These are phyloP conservation scores for Noctilio leporinus DNA, from an alignment of 2,113 vertebrate genomes.

Conservation along the genomic window DNA sequence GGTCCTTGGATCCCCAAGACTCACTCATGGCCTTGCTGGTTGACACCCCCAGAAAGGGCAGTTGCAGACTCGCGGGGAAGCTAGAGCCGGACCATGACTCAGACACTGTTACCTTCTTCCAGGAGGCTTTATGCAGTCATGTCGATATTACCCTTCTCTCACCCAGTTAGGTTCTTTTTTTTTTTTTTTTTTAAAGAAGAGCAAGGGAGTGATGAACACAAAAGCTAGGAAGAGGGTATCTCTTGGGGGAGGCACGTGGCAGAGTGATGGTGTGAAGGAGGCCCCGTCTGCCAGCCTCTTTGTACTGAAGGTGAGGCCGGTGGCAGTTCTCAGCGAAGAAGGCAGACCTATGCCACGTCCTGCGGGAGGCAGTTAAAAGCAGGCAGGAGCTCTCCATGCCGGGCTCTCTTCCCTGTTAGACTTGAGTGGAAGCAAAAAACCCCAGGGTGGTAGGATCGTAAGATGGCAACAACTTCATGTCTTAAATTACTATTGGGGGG, in stretches of 20 bases:
- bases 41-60: not conserved
- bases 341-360: not conserved
- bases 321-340: not conserved
- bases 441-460: not conserved
- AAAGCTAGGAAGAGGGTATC: not conserved
- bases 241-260: not conserved
- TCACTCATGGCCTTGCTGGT: not conserved
- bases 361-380: not conserved
- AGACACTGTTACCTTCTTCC: not conserved
- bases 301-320: not conserved
- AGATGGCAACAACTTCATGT: not conserved
- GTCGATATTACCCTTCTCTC: not conserved
- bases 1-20: not conserved
- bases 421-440: not conserved
- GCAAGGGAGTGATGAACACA: not conserved
- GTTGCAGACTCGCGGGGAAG: not conserved
- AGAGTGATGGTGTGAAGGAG: not conserved
- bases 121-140: not conserved
- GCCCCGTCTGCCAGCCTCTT: not conserved
- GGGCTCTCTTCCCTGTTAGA: not conserved
- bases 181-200: not conserved
- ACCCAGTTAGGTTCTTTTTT: not conserved
- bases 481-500: not conserved
- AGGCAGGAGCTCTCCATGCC: not conserved
- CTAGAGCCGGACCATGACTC: not conserved